These are phyloP conservation scores for Oreochromis tanganicae DNA, from an alignment of 2,113 vertebrate species.

Conservation along the genomic window DNA sequence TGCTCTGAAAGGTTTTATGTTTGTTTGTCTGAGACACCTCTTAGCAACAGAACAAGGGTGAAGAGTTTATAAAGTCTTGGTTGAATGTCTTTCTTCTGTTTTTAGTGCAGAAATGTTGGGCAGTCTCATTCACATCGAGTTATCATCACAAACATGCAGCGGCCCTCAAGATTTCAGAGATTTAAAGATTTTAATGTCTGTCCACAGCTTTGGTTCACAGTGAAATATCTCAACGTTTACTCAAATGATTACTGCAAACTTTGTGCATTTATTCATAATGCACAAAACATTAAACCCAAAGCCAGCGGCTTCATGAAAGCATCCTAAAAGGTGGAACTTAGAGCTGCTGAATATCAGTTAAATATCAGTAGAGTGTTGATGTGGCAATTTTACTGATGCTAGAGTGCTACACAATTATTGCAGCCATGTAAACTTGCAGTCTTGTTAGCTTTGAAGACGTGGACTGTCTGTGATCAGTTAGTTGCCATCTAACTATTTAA, in stretches of 20 bases:
- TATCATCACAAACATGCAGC: background rate
- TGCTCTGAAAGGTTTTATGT: background rate
- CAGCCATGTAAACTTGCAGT: background rate
- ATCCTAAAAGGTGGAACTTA: background rate
- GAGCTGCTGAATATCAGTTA: background rate
- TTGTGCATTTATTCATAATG: background rate
- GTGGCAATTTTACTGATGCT: background rate
- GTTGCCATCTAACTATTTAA: background rate
- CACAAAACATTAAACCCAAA: background rate
- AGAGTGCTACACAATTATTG: background rate
- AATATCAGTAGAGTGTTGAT: background rate
- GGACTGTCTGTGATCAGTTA: background rate
- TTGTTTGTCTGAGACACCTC: background rate
- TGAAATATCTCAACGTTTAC: background rate
- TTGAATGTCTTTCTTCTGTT: background rate
- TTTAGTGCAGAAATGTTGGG: background rate
- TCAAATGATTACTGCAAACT: background rate
- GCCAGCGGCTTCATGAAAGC: background rate
- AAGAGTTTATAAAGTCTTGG: background rate
- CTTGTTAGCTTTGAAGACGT: background rate
- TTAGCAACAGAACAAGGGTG: background rate
- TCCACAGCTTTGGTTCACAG: background rate
- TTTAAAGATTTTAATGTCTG: background rate
- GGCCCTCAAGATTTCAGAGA: background rate
- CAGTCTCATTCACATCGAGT: rapidly evolving